Evolutionary conservation across 2,113 vertebrate species (phyloP), one percentile per base, ranked within the genome.

Genomic region (Budorcas taxicolor): DNA sequence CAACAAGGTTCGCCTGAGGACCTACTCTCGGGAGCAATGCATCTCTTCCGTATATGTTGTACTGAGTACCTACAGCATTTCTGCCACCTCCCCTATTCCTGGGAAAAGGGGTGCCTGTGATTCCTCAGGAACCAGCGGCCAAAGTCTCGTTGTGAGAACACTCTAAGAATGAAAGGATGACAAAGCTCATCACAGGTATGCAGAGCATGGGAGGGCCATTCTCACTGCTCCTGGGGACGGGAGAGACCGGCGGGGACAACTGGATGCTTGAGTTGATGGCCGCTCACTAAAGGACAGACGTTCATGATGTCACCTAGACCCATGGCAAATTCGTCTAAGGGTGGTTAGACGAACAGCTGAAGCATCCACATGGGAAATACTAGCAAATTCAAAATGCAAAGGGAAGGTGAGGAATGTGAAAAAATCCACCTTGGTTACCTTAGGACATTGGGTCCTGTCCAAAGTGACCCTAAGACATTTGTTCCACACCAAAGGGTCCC

Each of bases 21-120:
- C 11, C 47, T n/a, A 1, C 5, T 50, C 17, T 52, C 3, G 5
- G 27, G 33, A 52, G 27, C 25, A 16, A 23, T 3, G 33, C 55
- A 1, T 47, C 6, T 13, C 25, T 50, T 13, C n/a, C 0, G 1
- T 43, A 27, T 2, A 13, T 0, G 0, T 4, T n/a, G 3, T 2
- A 19, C 23, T 17, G 8, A 27, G 31, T 31, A 31, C 7, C 23
- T 31, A 14, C 23, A 2, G 5, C 3, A 5, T 57, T 7, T 3
- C 43, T 12, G 2, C 8, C 6, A 1, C 15, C 33, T 40, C 0
- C 9, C 2, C 40, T 15, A 1, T 17, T 12, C 2, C 2, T 13
- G 21, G 31, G 31, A 7, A 50, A 47, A 29, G 40, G 1, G 19
- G 31, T 47, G 15, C 21, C 45, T 17, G 10, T 33, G 31, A n/a